Evolutionary conservation across 2,113 vertebrate species (phyloP).

Genomic region (Pseudopipra pipra): DNA sequence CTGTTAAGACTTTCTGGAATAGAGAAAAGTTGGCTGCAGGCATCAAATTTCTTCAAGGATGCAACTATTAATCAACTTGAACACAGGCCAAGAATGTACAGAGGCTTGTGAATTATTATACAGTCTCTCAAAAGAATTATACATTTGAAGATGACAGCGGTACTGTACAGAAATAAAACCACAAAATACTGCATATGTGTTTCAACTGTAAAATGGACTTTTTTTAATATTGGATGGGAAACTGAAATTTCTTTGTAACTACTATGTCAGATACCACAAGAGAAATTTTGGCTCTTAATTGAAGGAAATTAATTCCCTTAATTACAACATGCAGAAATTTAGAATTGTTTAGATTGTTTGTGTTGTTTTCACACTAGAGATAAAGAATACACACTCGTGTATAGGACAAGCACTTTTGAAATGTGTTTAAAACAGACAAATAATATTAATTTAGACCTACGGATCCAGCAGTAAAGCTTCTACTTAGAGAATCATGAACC

Average conservation of each 20-base stretch:
- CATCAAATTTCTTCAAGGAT: background rate
- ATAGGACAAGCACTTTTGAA: background rate
- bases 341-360: background rate
- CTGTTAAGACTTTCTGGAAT: background rate
- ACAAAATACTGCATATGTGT: rapidly evolving
- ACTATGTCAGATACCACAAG: background rate
- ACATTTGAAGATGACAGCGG: background rate
- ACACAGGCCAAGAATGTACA: background rate
- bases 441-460: background rate
- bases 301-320: background rate
- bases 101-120: background rate
- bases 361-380: background rate
- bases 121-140: background rate
- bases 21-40: background rate
- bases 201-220: background rate
- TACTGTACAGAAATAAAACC: background rate
- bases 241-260: background rate
- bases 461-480: background rate
- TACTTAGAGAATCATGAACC: background rate
- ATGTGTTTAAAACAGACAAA: background rate
- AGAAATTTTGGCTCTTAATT: background rate
- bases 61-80: background rate
- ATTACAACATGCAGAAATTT: background rate
- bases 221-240: background rate
- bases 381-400: background rate